Base-by-base conservation (phyloP, 2,797 vertebrate species). In the Syndactyla subalaris region DNA sequence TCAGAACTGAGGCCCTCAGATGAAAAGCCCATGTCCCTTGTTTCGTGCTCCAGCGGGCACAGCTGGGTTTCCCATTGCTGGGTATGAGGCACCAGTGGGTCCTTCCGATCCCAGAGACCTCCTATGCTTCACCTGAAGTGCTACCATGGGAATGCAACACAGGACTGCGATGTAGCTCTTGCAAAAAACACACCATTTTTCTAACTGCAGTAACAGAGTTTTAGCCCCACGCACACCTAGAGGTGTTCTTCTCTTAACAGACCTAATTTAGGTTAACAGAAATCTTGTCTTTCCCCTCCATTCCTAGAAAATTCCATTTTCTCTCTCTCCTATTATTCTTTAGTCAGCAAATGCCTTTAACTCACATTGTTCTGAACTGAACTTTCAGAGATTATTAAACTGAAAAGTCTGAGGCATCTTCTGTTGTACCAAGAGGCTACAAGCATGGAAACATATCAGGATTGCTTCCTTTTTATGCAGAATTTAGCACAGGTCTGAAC, bases 101-200 rank as follows among this genome's bases (percentile, higher is more conserved):
- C 12, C 4, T 0, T 2, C 38, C 36, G 52, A 59, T 52, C 52
- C 59, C 21, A 12, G 10, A 51, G 18, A 82, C 2, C 29, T 36
- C 13, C 24, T 13, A 29, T 0, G 0, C 27, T 30, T 79, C 72
- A 65, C 41, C 59, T 58, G 30, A 85, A n/a, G n/a, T 23, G 19
- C 39, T 58, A 26, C 0, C 0, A 17, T 14, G 8, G 61, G 68
- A 76, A 20, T 5, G 30, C 16, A 70, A 7, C 3, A 41, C 27
- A 34, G 34, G 36, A 68, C 13, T 9, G 29, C 0, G 3, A 73
- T 0, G 3, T 2, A 59, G 32, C 32, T 29, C 41, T 68, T 55
- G 43, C 48, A 59, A 76, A 84, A 43, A 41, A 11, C n/a, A n/a
- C 8, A 16, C 3, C 0, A 1, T 1, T 2, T 54, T 63, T 32